Conservation (phyloP, 2,113 vertebrate genomes). For the Melanostigma gelatinosum region DNA sequence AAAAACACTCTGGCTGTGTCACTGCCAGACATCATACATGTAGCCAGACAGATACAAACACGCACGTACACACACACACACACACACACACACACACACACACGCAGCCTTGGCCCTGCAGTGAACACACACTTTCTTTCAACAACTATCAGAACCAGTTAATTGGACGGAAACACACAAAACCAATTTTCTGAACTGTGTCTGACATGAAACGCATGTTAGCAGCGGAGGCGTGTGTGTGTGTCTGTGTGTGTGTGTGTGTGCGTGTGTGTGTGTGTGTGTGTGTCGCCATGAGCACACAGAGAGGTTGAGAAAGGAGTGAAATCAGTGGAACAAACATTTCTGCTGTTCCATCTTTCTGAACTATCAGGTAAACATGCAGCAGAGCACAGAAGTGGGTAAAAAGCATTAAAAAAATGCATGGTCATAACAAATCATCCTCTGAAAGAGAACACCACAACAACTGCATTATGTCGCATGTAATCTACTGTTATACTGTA, state of each 20-base stretch:
- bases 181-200: slow-evolving; percentile 16
- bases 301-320: not conserved
- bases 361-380: slow-evolving; percentile 13
- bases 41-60: slow-evolving; percentile 31
- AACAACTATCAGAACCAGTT: slow-evolving; percentile 32
- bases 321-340: slow-evolving; percentile 36
- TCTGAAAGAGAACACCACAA: not conserved
- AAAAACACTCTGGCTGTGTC: slow-evolving; percentile 19
- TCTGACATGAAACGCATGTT: slow-evolving; percentile 22
- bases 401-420: not conserved
- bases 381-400: not conserved
- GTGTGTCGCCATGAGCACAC: not conserved
- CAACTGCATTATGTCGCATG: slow-evolving; percentile 21
- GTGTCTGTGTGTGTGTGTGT: not conserved
- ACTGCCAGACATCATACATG: slow-evolving; percentile 18
- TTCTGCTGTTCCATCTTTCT: slow-evolving; percentile 11
- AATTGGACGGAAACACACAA: slow-evolving; percentile 10
- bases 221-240: not conserved
- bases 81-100: slow-evolving; percentile 23
- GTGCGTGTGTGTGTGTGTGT: slow-evolving; percentile 1
- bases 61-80: slow-evolving; percentile 29
- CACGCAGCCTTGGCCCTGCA: slow-evolving; percentile 11
- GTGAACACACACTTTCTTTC: slow-evolving; percentile 9
- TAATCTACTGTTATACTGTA: slow-evolving; percentile 27
- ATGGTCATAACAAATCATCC: slow-evolving; percentile 1